Conservation (phyloP, 2,888 invertebrate species). For the Sclerodermus sp. region DNA sequence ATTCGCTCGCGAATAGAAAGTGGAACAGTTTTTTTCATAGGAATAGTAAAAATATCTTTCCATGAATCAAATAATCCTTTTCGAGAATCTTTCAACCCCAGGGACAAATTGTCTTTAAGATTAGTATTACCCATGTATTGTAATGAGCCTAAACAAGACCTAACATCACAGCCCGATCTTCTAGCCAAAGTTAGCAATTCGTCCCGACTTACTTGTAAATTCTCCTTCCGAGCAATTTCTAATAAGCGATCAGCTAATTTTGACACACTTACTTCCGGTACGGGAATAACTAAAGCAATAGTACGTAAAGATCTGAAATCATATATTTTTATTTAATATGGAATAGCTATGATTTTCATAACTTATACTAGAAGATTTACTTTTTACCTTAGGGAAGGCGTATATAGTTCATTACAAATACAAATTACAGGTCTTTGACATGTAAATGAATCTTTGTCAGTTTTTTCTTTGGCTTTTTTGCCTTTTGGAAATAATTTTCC, state of each 20-base stretch:
- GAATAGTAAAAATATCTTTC: constrained; percentile 76
- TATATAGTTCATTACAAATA: constrained; percentile 94
- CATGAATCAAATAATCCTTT: constrained; percentile 84
- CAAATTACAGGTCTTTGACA: constrained; percentile 90
- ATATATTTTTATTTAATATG: no score
- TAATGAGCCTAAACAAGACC: constrained; percentile 87
- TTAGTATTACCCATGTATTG: constrained; percentile 72
- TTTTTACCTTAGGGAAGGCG: constrained; percentile 73
- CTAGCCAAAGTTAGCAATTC: constrained; percentile 77
- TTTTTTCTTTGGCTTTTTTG: constrained; percentile 54
- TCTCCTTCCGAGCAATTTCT: constrained; percentile 70
- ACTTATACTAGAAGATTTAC: no score
- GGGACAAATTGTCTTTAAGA: constrained; percentile 62
- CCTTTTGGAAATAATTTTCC: constrained; percentile 58
- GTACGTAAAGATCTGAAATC: constrained; percentile 38
- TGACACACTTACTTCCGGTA: constrained; percentile 47
- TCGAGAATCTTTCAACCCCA: constrained; percentile 86
- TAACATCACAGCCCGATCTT: constrained; percentile 85
- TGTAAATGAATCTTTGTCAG: constrained; percentile 63
- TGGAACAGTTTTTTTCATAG: constrained; percentile 32
- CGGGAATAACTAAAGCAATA: constrained; percentile 44
- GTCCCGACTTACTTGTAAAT: constrained; percentile 69
- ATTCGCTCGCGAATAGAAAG: constrained; percentile 37
- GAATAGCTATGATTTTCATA: no score
- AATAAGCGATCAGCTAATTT: constrained; percentile 65